Evolutionary conservation across 2,888 invertebrate species (phyloP), one percentile per base, ranked within the genome.

Genomic region (Pterostichus niger): DNA sequence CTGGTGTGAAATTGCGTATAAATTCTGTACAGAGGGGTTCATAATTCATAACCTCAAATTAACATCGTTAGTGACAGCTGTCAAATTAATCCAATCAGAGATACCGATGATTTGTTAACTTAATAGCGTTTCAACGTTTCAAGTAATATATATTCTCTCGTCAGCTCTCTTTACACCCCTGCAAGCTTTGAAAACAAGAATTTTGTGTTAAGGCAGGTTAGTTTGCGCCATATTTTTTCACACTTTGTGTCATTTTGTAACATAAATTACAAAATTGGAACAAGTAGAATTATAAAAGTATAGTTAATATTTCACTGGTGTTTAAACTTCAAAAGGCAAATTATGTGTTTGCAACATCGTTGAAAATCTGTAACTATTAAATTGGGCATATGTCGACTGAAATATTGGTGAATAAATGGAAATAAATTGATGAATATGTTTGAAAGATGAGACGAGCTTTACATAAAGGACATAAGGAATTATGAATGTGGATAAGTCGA

Each of bases 31-130:
- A 56, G 3, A 15, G 56, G n/a, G 17, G 31, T 64, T 33, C 33
- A 35, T 64, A 64, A 33, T 64, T 64, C 13, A 64, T 64, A 64
- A 11, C 64, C 31, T 71, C 71, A 71, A 71, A 71, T 71, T 40
- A 71, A 44, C 71, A 44, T 1, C n/a, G 44, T 9, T 71, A 71
- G 44, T 46, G 71, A 71, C 71, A 71, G 71, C 15, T 71, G 71
- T 71, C 71, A 71, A 71, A 71, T 71, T 71, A 71, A 71, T 40
- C 71, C 71, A 71, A 71, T 71, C 71, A 71, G 44, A 44, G 44
- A 15, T 71, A 44, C 44, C 17, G 71, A 71, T 71, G 71, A 71
- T 71, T 71, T 71, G 71, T 71, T 44, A 71, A 71, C 46, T 44
- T 44, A 71, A 44, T 71, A 71, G 71, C 71, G 17, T 71, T 71